Conservation (phyloP, 2,888 invertebrate genomes). For the Orgyia antiqua region DNA sequence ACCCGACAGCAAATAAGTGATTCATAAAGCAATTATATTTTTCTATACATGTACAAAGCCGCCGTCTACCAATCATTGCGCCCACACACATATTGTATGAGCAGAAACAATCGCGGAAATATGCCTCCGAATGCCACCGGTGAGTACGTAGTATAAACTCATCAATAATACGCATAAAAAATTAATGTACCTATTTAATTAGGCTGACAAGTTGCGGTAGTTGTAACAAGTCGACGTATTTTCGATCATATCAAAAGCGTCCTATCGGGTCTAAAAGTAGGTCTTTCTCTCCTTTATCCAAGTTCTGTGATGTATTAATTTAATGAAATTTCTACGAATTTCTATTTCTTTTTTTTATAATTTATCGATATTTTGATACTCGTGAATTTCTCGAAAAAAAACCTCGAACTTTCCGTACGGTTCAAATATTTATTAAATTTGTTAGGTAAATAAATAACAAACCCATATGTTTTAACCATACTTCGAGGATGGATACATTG, state of each 20-base stretch:
- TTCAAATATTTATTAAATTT: too few relatives aligned
- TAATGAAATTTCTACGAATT: too few relatives aligned
- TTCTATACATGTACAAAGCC: conserved; percentile 16
- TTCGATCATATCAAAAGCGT: not conserved
- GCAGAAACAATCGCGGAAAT: conserved; percentile 29
- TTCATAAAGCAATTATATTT: conserved; percentile 30
- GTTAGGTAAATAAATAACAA: too few relatives aligned
- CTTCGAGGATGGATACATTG: too few relatives aligned
- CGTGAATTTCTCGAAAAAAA: too few relatives aligned
- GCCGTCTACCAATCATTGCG: conserved; percentile 26
- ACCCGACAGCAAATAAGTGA: conserved; percentile 22
- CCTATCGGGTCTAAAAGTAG: too few relatives aligned
- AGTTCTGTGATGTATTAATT: too few relatives aligned
- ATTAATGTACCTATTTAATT: conserved; percentile 16
- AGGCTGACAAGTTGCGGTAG: conserved; percentile 11
- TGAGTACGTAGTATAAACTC: conserved; percentile 11
- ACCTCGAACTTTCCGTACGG: too few relatives aligned
- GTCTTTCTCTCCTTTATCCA: too few relatives aligned
- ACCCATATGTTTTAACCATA: too few relatives aligned
- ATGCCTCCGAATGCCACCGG: conserved; percentile 16
- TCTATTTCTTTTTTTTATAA: too few relatives aligned
- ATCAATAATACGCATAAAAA: conserved; percentile 26
- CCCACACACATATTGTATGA: conserved; percentile 24
- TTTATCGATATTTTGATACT: too few relatives aligned
- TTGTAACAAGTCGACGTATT: conserved; percentile 3